A percentile compares a stretch with the other conserved stretches of the same genome.
phyloP scores from a whole-genome alignment of 2,797 vertebrate genomes.

The Corythornis leucogaster region DNA sequence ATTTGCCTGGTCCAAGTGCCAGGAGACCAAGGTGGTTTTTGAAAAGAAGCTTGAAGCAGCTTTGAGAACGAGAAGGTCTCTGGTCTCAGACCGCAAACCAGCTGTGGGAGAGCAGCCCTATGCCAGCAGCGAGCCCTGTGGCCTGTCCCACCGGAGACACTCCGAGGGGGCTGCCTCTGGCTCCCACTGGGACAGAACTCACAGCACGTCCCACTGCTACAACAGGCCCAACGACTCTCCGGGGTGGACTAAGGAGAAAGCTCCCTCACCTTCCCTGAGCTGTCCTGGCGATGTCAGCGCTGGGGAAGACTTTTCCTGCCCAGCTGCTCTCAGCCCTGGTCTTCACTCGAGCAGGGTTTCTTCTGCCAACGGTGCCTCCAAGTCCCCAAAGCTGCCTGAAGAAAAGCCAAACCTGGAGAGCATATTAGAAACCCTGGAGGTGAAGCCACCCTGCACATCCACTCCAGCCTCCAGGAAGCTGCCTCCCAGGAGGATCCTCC shows the following conservation, averaged over 20 bases:
- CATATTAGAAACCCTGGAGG: slow-evolving; percentile 26
- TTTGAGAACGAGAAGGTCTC: slow-evolving; percentile 66
- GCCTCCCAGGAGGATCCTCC: slow-evolving; percentile 76
- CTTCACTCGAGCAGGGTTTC: background rate
- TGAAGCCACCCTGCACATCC: slow-evolving; percentile 1
- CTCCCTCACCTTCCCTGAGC: slow-evolving; percentile 26
- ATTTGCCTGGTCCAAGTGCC: slow-evolving; percentile 89
- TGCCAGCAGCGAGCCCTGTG: background rate
- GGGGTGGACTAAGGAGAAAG: slow-evolving; percentile 68
- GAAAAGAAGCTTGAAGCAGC: slow-evolving; percentile 89
- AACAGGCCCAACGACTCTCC: slow-evolving; percentile 64
- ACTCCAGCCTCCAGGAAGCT: slow-evolving; percentile 19
- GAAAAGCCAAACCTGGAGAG: slow-evolving; percentile 69
- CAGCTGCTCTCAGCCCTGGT: background rate
- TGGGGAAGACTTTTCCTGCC: slow-evolving; percentile 14
- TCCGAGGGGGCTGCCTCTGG: slow-evolving; percentile 52
- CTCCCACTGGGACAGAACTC: slow-evolving; percentile 69
- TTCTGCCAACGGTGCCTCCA: slow-evolving; percentile 1
- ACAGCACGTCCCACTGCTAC: slow-evolving; percentile 41
- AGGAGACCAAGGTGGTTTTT: slow-evolving; percentile 88
- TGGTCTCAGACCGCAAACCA: background rate
- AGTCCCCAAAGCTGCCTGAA: slow-evolving; percentile 43
- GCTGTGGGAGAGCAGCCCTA: background rate
- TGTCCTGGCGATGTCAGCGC: background rate
- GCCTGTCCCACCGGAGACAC: slow-evolving; percentile 30